phyloP scores from a whole-genome alignment of 2,113 vertebrate species.

The Mesitornis unicolor region DNA sequence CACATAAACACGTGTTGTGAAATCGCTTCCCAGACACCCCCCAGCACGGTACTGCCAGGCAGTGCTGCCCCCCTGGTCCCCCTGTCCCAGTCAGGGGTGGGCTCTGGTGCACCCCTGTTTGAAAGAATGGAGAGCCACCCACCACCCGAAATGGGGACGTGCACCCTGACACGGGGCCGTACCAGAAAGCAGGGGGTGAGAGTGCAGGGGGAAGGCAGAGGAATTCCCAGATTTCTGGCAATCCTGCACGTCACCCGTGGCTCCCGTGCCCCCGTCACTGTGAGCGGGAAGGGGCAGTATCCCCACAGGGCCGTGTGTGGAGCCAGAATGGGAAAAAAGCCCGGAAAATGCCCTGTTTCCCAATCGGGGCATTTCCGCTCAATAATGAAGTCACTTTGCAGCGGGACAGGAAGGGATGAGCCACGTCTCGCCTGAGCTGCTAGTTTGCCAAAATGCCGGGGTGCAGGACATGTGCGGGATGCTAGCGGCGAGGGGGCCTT shows the following conservation, averaged over 20 bases:
- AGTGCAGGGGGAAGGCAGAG: not conserved
- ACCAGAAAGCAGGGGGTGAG: fast-evolving
- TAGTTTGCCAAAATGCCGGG: fast-evolving
- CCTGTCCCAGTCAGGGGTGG: fast-evolving
- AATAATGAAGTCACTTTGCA: fast-evolving
- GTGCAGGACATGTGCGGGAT: not conserved
- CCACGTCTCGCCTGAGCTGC: fast-evolving
- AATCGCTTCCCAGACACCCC: not conserved
- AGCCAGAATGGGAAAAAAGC: not conserved
- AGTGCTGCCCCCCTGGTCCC: fast-evolving
- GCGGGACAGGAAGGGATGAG: not conserved
- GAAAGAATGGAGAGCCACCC: not conserved
- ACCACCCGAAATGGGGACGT: fast-evolving
- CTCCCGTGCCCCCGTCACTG: fast-evolving
- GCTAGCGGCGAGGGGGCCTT: not conserved
- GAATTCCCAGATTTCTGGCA: not conserved
- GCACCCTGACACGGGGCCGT: fast-evolving
- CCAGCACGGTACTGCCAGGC: fast-evolving
- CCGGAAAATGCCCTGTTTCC: not conserved
- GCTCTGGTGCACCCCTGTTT: not conserved
- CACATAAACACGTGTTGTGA: not conserved
- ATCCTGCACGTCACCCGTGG: not conserved
- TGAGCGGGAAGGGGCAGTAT: not conserved
- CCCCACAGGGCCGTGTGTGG: fast-evolving
- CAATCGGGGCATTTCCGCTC: not conserved